Evolutionary conservation across 1,140 invertebrate genomes (phyloP), one percentile per base, ranked within the genome.

Genomic region (Euura saliciscinereae): DNA sequence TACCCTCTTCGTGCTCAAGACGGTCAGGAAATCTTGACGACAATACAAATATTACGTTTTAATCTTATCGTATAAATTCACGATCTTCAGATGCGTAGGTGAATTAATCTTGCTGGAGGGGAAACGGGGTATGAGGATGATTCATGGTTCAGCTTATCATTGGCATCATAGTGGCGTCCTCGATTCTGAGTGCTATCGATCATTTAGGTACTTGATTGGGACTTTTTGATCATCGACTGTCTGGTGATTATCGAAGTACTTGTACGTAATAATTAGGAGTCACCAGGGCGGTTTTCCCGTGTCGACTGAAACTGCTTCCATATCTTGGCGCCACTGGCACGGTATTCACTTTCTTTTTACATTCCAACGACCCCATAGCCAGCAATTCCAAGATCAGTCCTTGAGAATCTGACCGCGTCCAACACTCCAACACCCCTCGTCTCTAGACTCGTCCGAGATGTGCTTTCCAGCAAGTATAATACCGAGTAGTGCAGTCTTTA

Each of bases 331-430:
- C 43, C 43, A 67, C 43, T 67, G 4, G 8, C 43, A 67, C 10
- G 28, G 1, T 28, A 28, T 28, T 42, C 13, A 67, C 43, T 67
- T 67, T 67, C 66, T 67, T 42, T 67, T 67, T 67, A 42, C 66
- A 67, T 67, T 67, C 10, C 51, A 59, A 59, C 3, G 51, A 59
- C 51, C 51, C 51, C 51, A 8, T 11, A 28, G 13, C 51, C 13
- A n/a, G 51, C 51, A 8, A 59, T 59, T 3, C 51, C 51, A 59
- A 59, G 51, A 59, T 59, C 51, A 59, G 51, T 59, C 51, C 51
- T 59, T 59, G 51, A 59, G 51, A 59, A 59, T 59, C 51, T n/a
- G 10, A 59, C 6, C 51, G 51, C 6, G 8, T 28, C 28, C 28
- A 28, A 28, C 6, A n/a, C 51, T 28, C 28, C 28, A 59, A n/a